Conservation (phyloP, 2,797 vertebrate genomes). For the Lutjanus argentimaculatus region DNA sequence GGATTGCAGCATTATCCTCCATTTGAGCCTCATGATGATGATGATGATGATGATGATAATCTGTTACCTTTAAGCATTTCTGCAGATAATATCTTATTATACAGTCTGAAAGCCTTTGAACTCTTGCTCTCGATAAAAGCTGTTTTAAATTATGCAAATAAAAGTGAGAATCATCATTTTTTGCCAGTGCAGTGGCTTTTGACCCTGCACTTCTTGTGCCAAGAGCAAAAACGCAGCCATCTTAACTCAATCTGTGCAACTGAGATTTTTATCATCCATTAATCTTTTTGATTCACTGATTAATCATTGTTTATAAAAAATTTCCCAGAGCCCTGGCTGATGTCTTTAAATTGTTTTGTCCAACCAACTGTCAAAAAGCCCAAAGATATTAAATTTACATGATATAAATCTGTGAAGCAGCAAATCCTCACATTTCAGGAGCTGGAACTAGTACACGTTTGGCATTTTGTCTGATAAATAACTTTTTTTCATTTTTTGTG, state of each 20-base stretch:
- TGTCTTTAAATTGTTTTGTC: background rate
- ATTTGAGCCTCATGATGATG: slow-evolving; percentile 28
- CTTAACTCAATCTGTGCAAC: background rate
- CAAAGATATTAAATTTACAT: background rate
- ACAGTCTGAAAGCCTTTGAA: slow-evolving; percentile 52
- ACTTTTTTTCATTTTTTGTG: background rate
- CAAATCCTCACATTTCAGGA: too few relatives aligned
- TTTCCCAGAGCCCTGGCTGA: background rate
- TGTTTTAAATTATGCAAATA: slow-evolving; percentile 57
- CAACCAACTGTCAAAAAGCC: background rate
- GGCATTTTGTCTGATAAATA: background rate
- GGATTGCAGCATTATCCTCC: slow-evolving; percentile 20
- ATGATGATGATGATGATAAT: slow-evolving; percentile 20
- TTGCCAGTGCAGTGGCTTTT: background rate
- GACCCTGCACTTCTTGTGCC: background rate
- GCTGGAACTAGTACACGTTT: background rate
- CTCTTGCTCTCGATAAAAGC: slow-evolving; percentile 27
- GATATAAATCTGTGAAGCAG: background rate
- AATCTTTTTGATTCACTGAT: background rate
- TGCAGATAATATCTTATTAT: slow-evolving; percentile 32
- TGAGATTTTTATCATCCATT: background rate
- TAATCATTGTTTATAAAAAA: background rate
- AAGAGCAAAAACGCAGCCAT: background rate
- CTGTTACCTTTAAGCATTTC: slow-evolving; percentile 20
- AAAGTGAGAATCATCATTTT: slow-evolving; percentile 22